phyloP scores from a whole-genome alignment of 1,140 invertebrate species.

The Colletes latitarsis region DNA sequence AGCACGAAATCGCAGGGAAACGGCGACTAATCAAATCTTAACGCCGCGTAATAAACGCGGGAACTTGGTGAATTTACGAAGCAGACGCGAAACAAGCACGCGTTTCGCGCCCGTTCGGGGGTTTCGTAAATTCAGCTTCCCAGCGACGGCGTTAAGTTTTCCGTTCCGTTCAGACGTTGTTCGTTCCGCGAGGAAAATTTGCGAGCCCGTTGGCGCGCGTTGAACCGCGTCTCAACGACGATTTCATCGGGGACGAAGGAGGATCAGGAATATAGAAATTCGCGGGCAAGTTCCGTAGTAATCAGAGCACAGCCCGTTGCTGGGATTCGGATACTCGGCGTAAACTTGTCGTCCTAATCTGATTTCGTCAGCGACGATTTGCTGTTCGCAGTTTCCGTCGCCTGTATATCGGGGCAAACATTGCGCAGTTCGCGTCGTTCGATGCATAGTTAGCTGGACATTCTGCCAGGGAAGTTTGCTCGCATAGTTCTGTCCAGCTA shows the following conservation, averaged over 20 bases:
- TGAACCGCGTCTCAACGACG: neutral
- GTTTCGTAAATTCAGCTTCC: neutral
- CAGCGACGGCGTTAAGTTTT: neutral
- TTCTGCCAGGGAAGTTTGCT: constrained; percentile 41
- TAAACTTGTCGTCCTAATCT: constrained; percentile 36
- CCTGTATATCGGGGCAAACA: constrained; percentile 24
- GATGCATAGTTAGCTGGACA: constrained; percentile 48
- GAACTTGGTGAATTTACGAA: neutral
- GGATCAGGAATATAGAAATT: neutral
- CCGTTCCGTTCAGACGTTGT: neutral
- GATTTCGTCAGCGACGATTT: constrained; percentile 45
- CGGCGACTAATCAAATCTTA: constrained; percentile 12
- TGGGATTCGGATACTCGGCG: neutral
- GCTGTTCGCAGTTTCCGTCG: constrained; percentile 12
- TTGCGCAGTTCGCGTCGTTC: constrained; percentile 40
- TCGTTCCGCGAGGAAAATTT: neutral
- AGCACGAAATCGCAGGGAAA: neutral
- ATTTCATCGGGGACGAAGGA: neutral
- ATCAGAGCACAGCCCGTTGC: neutral
- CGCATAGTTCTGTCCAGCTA: constrained; percentile 27
- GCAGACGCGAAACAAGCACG: neutral
- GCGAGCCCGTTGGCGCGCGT: neutral
- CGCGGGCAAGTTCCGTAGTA: neutral
- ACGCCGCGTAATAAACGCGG: neutral
- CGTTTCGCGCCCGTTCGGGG: neutral